These are phyloP conservation scores for Melanostoma mellinum DNA, from an alignment of 2,888 invertebrate species.

Conservation along the genomic window DNA sequence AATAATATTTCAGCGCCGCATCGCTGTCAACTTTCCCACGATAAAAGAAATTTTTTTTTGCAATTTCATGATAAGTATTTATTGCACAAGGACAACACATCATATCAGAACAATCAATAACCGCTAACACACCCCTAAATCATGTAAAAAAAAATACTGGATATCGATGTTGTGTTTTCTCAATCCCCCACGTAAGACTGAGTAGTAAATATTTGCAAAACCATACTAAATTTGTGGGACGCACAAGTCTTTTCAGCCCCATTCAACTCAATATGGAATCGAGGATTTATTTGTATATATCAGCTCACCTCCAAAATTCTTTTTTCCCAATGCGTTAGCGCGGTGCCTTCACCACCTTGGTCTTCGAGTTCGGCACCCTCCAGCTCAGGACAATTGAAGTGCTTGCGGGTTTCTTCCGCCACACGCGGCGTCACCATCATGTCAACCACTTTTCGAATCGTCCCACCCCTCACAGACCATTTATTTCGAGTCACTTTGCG, in stretches of 20 bases:
- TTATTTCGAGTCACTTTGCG: conserved; percentile 86
- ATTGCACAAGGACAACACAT: not conserved
- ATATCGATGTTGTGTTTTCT: not conserved
- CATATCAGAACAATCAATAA: not conserved
- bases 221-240: conserved; percentile 19
- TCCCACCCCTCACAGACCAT: conserved; percentile 92
- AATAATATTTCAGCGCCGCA: not conserved
- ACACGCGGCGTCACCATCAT: conserved; percentile 97
- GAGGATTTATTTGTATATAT: not conserved
- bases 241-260: not conserved
- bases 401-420: conserved; percentile 90
- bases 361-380: conserved; percentile 99
- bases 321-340: conserved; percentile 99
- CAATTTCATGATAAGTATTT: not conserved
- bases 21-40: not conserved
- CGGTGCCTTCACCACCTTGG: conserved; percentile 98
- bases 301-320: conserved; percentile 94
- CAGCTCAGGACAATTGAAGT: conserved; percentile 92
- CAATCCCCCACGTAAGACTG: not conserved
- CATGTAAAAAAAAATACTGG: not conserved
- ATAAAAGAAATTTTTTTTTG: not conserved
- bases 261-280: not conserved
- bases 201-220: conserved; percentile 29
- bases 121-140: conserved; percentile 1
- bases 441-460: conserved; percentile 88